phyloP scores from a whole-genome alignment of 2,113 vertebrate genomes.

The Epinephelus cyanopodus region DNA sequence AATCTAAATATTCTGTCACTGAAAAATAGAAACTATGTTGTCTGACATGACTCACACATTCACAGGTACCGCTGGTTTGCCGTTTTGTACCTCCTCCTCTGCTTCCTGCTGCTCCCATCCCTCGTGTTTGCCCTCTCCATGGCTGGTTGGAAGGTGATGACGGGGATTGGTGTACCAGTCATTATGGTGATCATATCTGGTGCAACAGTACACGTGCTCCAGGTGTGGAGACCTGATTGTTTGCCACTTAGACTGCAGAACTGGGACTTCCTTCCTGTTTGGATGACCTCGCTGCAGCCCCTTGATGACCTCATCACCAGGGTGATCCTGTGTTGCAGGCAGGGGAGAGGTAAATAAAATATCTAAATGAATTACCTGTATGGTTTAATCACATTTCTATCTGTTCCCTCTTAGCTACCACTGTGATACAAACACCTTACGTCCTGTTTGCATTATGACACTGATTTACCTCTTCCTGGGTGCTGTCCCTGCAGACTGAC shows the following conservation, averaged over 20 bases:
- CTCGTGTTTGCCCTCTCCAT: slow-evolving; percentile 89
- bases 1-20: background rate
- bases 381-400: background rate
- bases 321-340: slow-evolving; percentile 79
- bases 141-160: slow-evolving; percentile 89
- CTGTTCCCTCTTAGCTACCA: background rate
- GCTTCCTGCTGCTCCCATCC: slow-evolving; percentile 90
- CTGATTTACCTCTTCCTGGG: background rate
- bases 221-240: slow-evolving; percentile 80
- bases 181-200: slow-evolving; percentile 80
- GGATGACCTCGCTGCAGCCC: slow-evolving; percentile 91
- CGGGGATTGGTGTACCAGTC: slow-evolving; percentile 85
- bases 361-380: background rate
- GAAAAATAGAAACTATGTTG: too few relatives aligned
- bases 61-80: slow-evolving; percentile 91
- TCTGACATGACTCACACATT: background rate
- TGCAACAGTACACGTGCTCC: slow-evolving; percentile 82
- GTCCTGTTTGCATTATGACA: background rate
- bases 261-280: slow-evolving; percentile 90
- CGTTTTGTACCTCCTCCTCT: slow-evolving; percentile 88
- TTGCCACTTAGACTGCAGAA: slow-evolving; percentile 87
- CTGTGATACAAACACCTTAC: background rate
- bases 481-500: background rate
- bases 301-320: slow-evolving; percentile 86
- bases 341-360: slow-evolving; percentile 3